Percentiles rank a stretch among this genome's conserved stretches.
Evolutionary conservation across 2,888 invertebrate species (phyloP).

Genomic region (Unio pictorum): DNA sequence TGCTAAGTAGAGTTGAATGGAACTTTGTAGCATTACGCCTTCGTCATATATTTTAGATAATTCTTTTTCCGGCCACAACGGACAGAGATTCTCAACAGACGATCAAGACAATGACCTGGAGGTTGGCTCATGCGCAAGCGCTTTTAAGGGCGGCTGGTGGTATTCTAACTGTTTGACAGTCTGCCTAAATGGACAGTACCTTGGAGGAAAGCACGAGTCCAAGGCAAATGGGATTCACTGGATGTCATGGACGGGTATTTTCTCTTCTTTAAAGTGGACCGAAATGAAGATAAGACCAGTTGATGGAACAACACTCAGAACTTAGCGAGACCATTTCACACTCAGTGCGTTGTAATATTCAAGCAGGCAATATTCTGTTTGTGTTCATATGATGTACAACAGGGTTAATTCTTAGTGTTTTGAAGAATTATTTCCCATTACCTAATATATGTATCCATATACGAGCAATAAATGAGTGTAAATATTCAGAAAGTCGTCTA

Average conservation of each 20-base stretch:
- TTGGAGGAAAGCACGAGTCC: conserved; percentile 25
- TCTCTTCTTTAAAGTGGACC: conserved; percentile 30
- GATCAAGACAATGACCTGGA: conserved; percentile 33
- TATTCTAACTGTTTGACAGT: conserved; percentile 30
- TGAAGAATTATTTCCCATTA: too few species aligned
- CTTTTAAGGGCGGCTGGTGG: conserved; percentile 38
- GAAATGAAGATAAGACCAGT: conserved; percentile 30
- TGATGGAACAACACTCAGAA: too few species aligned
- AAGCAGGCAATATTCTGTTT: too few species aligned
- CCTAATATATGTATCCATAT: too few species aligned
- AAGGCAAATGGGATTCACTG: conserved; percentile 34
- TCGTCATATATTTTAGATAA: conserved; percentile 22
- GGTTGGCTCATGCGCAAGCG: conserved; percentile 19
- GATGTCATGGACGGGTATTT: conserved; percentile 30
- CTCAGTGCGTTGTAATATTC: too few species aligned
- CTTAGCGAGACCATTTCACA: too few species aligned
- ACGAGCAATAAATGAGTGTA: too few species aligned
- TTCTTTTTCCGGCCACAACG: conserved; percentile 25
- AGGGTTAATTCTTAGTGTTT: too few species aligned
- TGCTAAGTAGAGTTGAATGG: too few species aligned
- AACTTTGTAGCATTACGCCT: not conserved
- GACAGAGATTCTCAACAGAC: conserved; percentile 26
- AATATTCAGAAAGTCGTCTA: too few species aligned
- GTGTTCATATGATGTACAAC: too few species aligned
- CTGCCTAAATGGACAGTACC: conserved; percentile 33